Evolutionary conservation across 53 echinoderm and acorn worm species (phyloP).

Genomic region (Luidia sarsii): DNA sequence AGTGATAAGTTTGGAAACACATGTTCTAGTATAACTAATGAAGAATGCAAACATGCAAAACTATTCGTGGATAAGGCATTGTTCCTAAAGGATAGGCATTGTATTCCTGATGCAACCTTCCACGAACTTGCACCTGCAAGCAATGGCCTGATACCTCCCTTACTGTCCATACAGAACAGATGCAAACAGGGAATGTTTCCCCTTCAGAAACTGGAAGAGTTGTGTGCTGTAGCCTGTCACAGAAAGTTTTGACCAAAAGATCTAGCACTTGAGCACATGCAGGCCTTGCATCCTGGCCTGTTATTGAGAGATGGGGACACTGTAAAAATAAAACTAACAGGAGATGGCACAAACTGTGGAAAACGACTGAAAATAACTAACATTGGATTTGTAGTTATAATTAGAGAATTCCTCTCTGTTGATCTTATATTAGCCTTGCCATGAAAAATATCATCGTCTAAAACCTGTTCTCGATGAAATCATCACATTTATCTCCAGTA

Average conservation of each 20-base stretch:
- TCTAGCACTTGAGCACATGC: neutral
- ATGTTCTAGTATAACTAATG: no score
- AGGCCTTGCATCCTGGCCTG: conserved; percentile 3
- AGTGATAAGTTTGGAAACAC: conserved; percentile 12
- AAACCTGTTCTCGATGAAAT: conserved; percentile 28
- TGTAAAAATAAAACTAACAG: conserved; percentile 31
- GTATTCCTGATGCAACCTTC: conserved; percentile 4
- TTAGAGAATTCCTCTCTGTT: neutral
- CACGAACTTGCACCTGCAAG: conserved; percentile 2
- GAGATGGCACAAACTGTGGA: conserved; percentile 27
- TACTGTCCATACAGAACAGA: neutral
- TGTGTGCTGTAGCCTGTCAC: neutral
- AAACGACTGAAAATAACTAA: neutral
- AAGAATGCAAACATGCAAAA: neutral
- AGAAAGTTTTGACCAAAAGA: neutral
- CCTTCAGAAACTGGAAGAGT: neutral
- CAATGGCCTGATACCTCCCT: neutral
- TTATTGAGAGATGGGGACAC: conserved; percentile 3
- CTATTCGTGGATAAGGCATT: neutral
- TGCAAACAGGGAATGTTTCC: neutral
- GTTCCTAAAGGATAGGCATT: conserved; percentile 7
- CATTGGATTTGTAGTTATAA: conserved; percentile 2
- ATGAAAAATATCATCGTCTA: conserved; percentile 22
- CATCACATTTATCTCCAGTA: neutral
- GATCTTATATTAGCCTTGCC: conserved; percentile 43